A percentile compares a stretch with the other conserved stretches of the same genome.
Conservation (phyloP, 2,113 vertebrate genomes). For the Vicugna pacos region DNA sequence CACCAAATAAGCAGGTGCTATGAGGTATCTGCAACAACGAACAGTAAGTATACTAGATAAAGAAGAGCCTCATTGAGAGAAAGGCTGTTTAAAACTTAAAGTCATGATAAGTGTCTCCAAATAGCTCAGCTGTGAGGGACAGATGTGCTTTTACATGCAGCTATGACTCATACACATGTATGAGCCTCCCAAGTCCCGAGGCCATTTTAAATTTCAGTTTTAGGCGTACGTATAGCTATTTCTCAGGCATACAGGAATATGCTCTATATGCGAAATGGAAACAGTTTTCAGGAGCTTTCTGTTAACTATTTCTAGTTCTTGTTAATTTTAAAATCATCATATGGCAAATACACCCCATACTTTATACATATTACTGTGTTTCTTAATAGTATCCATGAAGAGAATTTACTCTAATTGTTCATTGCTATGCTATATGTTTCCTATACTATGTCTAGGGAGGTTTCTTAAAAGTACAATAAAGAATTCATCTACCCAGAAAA, state of each 20-base stretch:
- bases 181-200: not conserved
- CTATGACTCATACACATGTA: not conserved
- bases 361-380: not conserved
- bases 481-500: not conserved
- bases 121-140: not conserved
- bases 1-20: slow-evolving; percentile 54
- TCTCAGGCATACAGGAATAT: not conserved
- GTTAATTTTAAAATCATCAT: not conserved
- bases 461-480: slow-evolving; percentile 20
- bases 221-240: not conserved
- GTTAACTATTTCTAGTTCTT: not conserved
- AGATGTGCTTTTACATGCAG: not conserved
- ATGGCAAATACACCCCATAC: not conserved
- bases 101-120: not conserved
- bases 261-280: not conserved
- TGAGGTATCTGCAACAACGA: not conserved
- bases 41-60: slow-evolving; percentile 21
- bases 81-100: not conserved
- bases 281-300: not conserved
- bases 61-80: slow-evolving; percentile 18
- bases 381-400: not conserved
- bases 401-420: not conserved
- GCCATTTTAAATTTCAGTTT: not conserved
- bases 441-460: not conserved
- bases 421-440: not conserved